Percentiles rank a stretch among this genome's conserved stretches.
These are phyloP conservation scores for Proisotoma minuta DNA, from an alignment of 2,888 invertebrate genomes.

Conservation along the genomic window DNA sequence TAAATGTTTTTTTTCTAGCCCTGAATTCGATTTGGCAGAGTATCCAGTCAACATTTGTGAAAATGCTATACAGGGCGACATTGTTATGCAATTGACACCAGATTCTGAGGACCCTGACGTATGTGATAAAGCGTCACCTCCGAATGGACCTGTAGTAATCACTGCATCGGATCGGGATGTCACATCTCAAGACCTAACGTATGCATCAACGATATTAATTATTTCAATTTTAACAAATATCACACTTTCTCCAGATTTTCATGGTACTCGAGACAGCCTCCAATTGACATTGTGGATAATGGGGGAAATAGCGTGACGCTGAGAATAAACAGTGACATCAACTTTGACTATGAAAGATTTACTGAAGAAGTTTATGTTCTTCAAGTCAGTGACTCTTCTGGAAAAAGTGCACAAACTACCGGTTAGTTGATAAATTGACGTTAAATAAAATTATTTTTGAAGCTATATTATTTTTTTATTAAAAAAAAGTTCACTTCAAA, in stretches of 20 bases:
- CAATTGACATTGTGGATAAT: conserved; percentile 53
- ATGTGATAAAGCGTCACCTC: background rate
- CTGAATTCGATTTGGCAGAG: conserved; percentile 4
- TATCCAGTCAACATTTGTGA: conserved; percentile 25
- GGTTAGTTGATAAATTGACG: no score
- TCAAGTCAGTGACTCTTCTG: conserved; percentile 51
- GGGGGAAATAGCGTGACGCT: conserved; percentile 63
- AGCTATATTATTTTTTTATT: no score
- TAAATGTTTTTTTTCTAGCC: conserved; percentile 12
- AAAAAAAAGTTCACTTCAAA: conserved; percentile 9
- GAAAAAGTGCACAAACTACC: no score
- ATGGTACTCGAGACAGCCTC: conserved; percentile 19
- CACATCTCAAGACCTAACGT: conserved; percentile 8
- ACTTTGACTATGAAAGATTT: conserved; percentile 62
- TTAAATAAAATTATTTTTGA: no score
- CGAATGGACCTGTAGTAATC: conserved; percentile 7
- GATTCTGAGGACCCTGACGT: background rate
- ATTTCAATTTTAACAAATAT: no score
- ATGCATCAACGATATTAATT: no score
- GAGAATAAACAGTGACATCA: conserved; percentile 55
- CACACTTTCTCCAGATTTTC: conserved; percentile 22
- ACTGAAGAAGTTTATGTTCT: conserved; percentile 55
- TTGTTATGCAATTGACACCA: background rate
- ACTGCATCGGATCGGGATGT: conserved; percentile 16
- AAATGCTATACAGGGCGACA: conserved; percentile 3